These are phyloP conservation scores for Melopsittacus undulatus DNA, from an alignment of 2,797 vertebrate genomes.

Conservation along the genomic window DNA sequence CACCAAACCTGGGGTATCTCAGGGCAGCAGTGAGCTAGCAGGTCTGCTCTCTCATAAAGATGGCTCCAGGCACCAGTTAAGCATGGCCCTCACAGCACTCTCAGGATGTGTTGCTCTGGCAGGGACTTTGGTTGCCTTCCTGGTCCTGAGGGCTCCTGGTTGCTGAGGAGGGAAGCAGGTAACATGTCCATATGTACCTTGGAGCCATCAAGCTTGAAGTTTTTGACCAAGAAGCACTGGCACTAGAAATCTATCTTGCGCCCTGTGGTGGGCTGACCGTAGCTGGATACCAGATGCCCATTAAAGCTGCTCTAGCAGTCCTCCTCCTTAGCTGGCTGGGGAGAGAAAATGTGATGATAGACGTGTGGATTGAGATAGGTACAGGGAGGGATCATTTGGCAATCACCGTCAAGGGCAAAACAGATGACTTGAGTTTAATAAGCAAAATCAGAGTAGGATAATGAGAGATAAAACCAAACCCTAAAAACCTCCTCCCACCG, in stretches of 20 bases:
- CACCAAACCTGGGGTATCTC: not conserved
- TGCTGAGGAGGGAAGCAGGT: not conserved
- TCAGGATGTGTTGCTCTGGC: not conserved
- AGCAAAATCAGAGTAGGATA: not conserved
- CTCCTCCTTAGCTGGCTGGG: not conserved
- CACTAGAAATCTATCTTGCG: not conserved
- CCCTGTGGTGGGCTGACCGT: not conserved
- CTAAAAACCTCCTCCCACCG: not conserved
- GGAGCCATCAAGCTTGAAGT: not conserved
- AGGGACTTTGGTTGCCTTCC: fast-evolving
- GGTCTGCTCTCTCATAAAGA: not conserved
- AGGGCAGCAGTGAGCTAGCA: not conserved
- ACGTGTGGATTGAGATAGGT: not conserved
- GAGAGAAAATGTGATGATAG: not conserved
- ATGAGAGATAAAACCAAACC: not conserved
- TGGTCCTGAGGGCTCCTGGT: not conserved
- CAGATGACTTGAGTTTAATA: not conserved
- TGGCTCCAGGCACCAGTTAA: fast-evolving
- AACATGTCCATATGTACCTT: not conserved
- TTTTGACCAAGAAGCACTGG: not conserved
- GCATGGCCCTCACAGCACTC: no score
- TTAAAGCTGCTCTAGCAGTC: not conserved
- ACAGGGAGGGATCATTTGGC: not conserved
- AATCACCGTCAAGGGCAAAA: not conserved
- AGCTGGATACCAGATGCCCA: not conserved